Percentiles rank a stretch among this genome's conserved stretches.
Conservation (phyloP, 2,113 vertebrate genomes). For the Leucopsar rothschildi region DNA sequence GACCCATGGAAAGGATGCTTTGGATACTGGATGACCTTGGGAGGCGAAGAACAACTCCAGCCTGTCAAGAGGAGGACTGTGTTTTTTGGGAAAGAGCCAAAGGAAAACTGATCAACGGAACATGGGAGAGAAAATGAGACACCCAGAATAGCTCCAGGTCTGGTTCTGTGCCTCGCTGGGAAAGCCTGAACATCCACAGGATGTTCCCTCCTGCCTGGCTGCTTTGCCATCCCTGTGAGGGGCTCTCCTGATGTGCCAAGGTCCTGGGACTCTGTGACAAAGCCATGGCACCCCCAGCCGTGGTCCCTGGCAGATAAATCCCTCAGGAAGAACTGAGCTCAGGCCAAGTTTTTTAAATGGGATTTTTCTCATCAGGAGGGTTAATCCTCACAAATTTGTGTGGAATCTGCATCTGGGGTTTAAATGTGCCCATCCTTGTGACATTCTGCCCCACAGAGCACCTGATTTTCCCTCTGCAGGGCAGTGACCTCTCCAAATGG, state of each 20-base stretch:
- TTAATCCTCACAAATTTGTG: background rate
- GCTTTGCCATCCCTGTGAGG: background rate
- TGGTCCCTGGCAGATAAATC: background rate
- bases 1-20: background rate
- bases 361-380: background rate
- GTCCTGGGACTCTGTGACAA: fast-evolving
- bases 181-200: background rate
- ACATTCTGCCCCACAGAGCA: background rate
- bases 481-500: background rate
- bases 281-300: fast-evolving
- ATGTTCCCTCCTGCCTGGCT: background rate
- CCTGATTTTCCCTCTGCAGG: background rate
- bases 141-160: background rate
- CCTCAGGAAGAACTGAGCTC: background rate
- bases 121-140: background rate
- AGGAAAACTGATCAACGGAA: background rate
- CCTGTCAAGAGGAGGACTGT: background rate
- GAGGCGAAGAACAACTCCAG: background rate
- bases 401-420: background rate
- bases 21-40: background rate
- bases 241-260: background rate
- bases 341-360: background rate
- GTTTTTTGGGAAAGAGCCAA: background rate
- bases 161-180: background rate
- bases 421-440: fast-evolving